A percentile compares a stretch with the other conserved stretches of the same genome.
phyloP scores from a whole-genome alignment of 2,888 invertebrate species.

The Campaea margaritaria region DNA sequence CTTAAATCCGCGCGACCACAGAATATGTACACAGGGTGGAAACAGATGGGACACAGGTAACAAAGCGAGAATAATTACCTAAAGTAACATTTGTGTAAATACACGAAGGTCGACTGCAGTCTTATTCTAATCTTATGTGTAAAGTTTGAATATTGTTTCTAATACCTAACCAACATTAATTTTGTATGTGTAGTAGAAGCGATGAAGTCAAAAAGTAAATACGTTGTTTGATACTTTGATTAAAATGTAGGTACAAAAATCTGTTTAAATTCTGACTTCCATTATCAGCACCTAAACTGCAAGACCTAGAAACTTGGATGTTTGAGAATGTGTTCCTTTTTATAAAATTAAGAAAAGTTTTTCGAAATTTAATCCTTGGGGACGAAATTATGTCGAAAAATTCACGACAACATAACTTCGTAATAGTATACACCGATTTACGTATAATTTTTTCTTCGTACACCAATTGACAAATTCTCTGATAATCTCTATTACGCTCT shows the following conservation, averaged over 20 bases:
- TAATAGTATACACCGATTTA: no score
- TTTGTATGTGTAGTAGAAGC: conserved; percentile 14
- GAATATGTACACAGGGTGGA: conserved; percentile 52
- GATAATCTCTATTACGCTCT: conserved; percentile 22
- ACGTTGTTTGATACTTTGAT: not conserved
- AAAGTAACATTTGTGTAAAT: conserved; percentile 36
- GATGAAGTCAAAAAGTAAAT: not conserved
- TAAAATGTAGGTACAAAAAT: no score
- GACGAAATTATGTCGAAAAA: no score
- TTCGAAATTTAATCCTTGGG: no score
- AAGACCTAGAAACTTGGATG: no score
- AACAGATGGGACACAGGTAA: conserved; percentile 43
- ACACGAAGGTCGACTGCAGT: conserved; percentile 30
- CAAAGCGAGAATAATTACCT: conserved; percentile 38
- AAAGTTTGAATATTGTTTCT: conserved; percentile 24
- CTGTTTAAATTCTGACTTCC: no score
- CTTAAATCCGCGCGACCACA: conserved; percentile 63
- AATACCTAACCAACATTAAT: not conserved
- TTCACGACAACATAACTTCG: no score
- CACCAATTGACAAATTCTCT: no score
- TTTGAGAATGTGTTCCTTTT: not conserved
- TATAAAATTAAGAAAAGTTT: no score
- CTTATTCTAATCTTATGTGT: conserved; percentile 30
- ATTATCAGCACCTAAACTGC: no score
- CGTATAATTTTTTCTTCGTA: no score